phyloP scores from a whole-genome alignment of 2,888 invertebrate genomes.

The Eupsilia transversa region DNA sequence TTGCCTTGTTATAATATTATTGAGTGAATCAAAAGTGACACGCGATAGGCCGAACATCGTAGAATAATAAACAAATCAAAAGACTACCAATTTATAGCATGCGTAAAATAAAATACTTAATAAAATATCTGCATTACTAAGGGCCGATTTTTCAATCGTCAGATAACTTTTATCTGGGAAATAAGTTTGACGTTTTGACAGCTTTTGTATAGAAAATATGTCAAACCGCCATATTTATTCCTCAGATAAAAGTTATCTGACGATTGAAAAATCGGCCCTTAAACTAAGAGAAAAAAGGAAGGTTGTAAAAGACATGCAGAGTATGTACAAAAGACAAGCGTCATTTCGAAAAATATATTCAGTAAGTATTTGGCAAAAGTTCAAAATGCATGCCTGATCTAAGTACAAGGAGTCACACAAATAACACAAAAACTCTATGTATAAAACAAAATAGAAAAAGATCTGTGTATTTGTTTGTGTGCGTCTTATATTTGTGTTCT shows the following conservation, averaged over 20 bases:
- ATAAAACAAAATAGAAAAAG: background rate
- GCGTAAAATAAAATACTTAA: constrained; percentile 4
- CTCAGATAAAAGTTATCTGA: no score
- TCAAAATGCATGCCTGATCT: constrained; percentile 2
- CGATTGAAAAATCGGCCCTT: no score
- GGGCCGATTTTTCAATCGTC: no score
- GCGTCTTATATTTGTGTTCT: constrained; percentile 1
- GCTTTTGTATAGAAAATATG: no score
- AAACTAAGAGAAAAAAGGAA: background rate
- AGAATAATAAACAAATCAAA: constrained; percentile 15
- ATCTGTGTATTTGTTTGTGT: background rate
- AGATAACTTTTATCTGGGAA: no score
- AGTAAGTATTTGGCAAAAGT: constrained; percentile 19
- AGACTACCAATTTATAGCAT: constrained; percentile 6
- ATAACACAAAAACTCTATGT: background rate
- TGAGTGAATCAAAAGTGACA: background rate
- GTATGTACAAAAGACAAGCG: background rate
- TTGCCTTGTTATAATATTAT: background rate
- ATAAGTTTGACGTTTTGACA: no score
- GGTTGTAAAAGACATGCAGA: background rate
- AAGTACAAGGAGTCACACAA: background rate
- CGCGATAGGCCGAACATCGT: constrained; percentile 36
- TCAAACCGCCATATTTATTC: no score
- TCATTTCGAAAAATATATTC: background rate
- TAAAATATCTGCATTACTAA: background rate